A percentile compares a stretch with the other conserved stretches of the same genome.
These are phyloP conservation scores for Xanthia togata DNA, from an alignment of 2,888 invertebrate species.

Conservation along the genomic window DNA sequence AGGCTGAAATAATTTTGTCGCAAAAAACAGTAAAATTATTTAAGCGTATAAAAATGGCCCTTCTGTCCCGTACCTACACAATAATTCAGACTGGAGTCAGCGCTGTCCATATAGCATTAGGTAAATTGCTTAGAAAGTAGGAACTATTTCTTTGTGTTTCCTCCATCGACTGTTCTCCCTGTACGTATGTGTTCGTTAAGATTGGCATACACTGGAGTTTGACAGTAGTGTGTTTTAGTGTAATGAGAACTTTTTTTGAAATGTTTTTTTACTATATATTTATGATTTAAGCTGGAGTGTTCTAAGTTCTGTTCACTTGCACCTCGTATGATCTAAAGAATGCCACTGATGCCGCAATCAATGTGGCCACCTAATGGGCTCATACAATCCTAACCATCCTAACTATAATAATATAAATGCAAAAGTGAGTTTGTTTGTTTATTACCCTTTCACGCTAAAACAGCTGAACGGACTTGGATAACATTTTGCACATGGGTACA, in stretches of 20 bases:
- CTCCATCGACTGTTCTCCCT: slow-evolving; percentile 63
- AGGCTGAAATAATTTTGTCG: background rate
- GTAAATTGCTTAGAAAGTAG: slow-evolving; percentile 84
- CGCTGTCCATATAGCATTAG: slow-evolving; percentile 80
- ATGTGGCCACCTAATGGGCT: no score
- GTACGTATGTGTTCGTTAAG: slow-evolving; percentile 21
- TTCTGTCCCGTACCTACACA: slow-evolving; percentile 40
- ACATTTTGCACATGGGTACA: no score
- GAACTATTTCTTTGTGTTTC: slow-evolving; percentile 81
- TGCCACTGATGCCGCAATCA: no score
- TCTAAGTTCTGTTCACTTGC: no score
- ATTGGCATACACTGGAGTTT: background rate
- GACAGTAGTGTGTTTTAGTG: background rate
- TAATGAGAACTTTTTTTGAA: background rate
- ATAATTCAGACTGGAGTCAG: slow-evolving; percentile 68
- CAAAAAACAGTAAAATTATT: background rate
- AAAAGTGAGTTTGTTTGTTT: no score
- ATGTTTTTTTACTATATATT: no score
- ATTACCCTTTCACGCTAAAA: no score
- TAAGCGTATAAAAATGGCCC: slow-evolving; percentile 11
- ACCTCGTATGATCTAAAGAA: no score
- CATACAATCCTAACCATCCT: no score
- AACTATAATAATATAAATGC: no score
- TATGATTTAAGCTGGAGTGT: no score
- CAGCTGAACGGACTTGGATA: no score